Evolutionary conservation across 1,140 invertebrate genomes (phyloP), one percentile per base, ranked within the genome.

Genomic region (Helicoverpa zea): DNA sequence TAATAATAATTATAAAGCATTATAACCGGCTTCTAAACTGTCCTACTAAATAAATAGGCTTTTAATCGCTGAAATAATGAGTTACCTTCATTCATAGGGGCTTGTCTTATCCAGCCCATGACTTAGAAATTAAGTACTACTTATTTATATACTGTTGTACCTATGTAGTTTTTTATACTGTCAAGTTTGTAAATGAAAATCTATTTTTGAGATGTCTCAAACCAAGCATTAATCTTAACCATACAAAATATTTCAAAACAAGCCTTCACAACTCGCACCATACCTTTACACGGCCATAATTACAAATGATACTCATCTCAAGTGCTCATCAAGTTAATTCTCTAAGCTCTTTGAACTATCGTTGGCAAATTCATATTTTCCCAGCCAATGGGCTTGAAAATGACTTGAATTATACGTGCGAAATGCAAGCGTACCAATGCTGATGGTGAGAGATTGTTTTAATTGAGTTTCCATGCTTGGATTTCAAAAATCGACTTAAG

Each of bases 331-430:
- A 80, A 80, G 82, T 81, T 85, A 83, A 84, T 82, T 79, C 83
- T 78, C 66, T 82, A 83, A 83, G 80, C 82, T 81, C 85, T 87
- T 88, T 88, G 87, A 88, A 84, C 82, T 84, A 84, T 84, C 74
- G 82, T 75, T 81, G 70, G 80, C 79, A 76, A 83, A 83, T 84
- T 85, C 85, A 87, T 85, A 89, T 89, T 88, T 87, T 89, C 88
- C 84, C 86, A 79, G 80, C 74, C 88, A 86, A 80, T 86, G 88
- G 78, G 66, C 85, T 80, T 12, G 88, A 89, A 89, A 89, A 89
- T 89, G 86, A 87, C 86, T 84, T 59, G 82, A 89, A 87, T 88
- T 89, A 86, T 84, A 87, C 83, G 81, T 85, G 86, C 81, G 83
- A 86, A 76, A 51, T 80, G 74, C 66, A 83, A 30, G 47, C 52